These are phyloP conservation scores for Notolabrus celidotus DNA, from an alignment of 2,797 vertebrate genomes.

Conservation along the genomic window DNA sequence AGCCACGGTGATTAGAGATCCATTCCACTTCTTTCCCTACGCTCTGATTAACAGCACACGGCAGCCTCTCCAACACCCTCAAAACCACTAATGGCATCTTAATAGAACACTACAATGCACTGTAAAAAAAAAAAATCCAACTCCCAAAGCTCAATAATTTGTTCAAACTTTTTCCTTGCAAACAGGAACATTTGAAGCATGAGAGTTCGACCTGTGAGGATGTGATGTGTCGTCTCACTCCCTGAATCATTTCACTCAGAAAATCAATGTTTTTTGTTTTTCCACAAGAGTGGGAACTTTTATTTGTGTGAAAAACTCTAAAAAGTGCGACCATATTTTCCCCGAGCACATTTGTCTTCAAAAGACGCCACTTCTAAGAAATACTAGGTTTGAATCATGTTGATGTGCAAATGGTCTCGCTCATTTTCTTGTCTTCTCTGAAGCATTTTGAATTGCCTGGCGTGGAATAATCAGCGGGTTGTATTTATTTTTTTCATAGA, in stretches of 20 bases:
- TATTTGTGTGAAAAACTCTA: slow-evolving; percentile 24
- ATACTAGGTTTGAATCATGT: slow-evolving; percentile 57
- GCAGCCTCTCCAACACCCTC: slow-evolving; percentile 38
- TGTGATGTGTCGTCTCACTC: background rate
- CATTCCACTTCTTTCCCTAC: slow-evolving; percentile 60
- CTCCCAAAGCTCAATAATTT: slow-evolving; percentile 37
- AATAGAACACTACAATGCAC: slow-evolving; percentile 43
- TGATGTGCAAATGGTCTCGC: slow-evolving; percentile 64
- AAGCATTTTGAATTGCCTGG: slow-evolving; percentile 61
- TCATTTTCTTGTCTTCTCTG: slow-evolving; percentile 61
- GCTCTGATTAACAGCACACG: slow-evolving; percentile 67
- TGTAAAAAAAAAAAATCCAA: slow-evolving; percentile 43
- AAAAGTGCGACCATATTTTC: slow-evolving; percentile 16
- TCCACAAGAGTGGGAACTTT: slow-evolving; percentile 10
- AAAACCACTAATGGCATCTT: slow-evolving; percentile 55
- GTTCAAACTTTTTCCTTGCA: slow-evolving; percentile 44
- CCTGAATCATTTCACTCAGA: slow-evolving; percentile 3
- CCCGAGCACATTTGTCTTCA: slow-evolving; percentile 35
- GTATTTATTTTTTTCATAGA: slow-evolving; percentile 57
- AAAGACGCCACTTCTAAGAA: slow-evolving; percentile 55
- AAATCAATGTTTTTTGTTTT: slow-evolving; percentile 21
- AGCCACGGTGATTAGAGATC: slow-evolving; percentile 75
- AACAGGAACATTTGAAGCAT: no score
- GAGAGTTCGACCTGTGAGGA: background rate
- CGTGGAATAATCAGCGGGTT: slow-evolving; percentile 61